phyloP scores from a whole-genome alignment of 2,797 vertebrate species.

The Echiichthys vipera region DNA sequence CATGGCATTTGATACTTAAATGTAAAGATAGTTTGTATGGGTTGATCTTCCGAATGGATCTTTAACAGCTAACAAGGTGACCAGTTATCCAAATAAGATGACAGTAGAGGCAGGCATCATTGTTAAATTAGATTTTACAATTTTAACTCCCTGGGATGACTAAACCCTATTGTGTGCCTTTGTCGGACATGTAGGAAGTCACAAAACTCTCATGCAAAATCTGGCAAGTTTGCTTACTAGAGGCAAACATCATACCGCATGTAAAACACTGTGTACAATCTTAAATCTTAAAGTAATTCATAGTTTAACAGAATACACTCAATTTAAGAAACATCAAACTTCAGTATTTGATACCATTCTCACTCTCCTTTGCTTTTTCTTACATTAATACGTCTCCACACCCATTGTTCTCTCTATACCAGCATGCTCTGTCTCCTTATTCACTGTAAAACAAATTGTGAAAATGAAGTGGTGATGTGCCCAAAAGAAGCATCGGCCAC shows the following conservation, averaged over 20 bases:
- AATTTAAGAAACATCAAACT: background rate
- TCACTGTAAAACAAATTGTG: background rate
- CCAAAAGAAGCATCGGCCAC: background rate
- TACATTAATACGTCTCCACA: background rate
- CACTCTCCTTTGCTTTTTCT: background rate
- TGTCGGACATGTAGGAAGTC: background rate
- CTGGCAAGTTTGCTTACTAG: background rate
- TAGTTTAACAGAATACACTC: too few species aligned
- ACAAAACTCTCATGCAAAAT: background rate
- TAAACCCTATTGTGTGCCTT: background rate
- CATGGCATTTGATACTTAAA: conserved; percentile 1
- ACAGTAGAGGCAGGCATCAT: background rate
- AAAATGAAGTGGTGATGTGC: background rate
- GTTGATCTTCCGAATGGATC: background rate
- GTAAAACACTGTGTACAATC: background rate
- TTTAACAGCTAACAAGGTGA: background rate
- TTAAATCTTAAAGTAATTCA: background rate
- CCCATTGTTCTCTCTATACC: background rate
- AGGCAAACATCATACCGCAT: background rate
- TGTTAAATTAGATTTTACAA: background rate
- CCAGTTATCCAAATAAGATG: background rate
- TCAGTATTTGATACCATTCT: background rate
- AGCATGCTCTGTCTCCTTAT: background rate
- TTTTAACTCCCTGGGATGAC: background rate
- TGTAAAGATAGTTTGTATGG: background rate